These are phyloP conservation scores for Bucorvus abyssinicus DNA, from an alignment of 2,797 vertebrate genomes.

Conservation along the genomic window DNA sequence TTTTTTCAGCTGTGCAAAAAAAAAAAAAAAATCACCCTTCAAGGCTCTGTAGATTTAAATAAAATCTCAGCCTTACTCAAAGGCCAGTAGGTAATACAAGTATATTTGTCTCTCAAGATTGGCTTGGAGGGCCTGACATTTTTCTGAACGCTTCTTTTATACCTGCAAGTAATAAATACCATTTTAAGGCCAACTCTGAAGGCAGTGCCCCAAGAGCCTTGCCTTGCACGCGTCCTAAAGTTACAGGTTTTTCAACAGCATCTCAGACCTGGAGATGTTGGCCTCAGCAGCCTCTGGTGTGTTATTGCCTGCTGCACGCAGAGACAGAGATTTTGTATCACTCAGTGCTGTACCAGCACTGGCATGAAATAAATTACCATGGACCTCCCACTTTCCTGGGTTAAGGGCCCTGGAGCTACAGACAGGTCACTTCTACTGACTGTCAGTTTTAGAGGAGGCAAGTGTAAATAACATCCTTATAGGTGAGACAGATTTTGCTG, in stretches of 20 bases:
- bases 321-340: neutral
- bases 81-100: neutral
- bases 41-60: neutral
- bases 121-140: neutral
- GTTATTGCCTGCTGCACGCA: neutral
- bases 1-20: neutral
- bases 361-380: neutral
- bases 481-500: neutral
- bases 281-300: neutral
- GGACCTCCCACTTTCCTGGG: neutral
- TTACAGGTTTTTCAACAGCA: neutral
- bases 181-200: neutral
- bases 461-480: neutral
- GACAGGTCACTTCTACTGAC: too few relatives aligned
- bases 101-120: neutral
- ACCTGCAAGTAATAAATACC: neutral
- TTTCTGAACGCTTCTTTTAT: neutral
- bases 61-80: neutral
- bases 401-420: neutral
- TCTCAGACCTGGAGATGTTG: fast-evolving
- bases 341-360: neutral
- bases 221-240: neutral
- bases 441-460: neutral
- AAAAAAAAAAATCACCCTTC: neutral
- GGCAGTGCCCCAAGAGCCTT: neutral